phyloP scores from a whole-genome alignment of 2,113 vertebrate genomes.

The Dromas ardeola region DNA sequence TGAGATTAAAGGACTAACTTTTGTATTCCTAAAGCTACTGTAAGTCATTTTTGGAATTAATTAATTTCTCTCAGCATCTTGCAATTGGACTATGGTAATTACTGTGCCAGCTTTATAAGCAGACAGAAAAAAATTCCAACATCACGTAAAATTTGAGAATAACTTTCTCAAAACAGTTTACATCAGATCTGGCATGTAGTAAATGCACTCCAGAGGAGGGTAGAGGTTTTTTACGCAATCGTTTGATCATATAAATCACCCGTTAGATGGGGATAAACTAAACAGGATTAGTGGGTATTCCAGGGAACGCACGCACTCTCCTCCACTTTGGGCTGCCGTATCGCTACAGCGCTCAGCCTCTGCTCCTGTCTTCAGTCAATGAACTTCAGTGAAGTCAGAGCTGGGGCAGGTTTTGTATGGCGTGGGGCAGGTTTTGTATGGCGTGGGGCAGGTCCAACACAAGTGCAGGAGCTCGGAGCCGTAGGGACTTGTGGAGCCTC shows the following conservation, averaged over 20 bases:
- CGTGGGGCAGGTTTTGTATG: not conserved
- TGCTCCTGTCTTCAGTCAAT: not conserved
- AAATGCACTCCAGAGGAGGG: not conserved
- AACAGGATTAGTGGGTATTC: not conserved
- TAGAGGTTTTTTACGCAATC: not conserved
- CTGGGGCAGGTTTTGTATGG: not conserved
- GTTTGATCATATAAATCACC: not conserved
- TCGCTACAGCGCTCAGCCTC: not conserved
- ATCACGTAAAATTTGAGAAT: not conserved
- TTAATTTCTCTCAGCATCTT: not conserved
- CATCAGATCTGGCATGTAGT: not conserved
- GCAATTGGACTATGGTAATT: not conserved
- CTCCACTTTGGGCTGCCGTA: not conserved
- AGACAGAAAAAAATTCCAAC: not conserved
- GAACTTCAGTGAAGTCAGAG: not conserved
- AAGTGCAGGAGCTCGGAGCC: not conserved
- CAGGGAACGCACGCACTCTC: not conserved
- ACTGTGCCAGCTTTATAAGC: not conserved
- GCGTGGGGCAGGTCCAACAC: not conserved
- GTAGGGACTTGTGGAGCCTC: not conserved
- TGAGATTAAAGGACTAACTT: slow-evolving; percentile 4
- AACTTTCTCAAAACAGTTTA: not conserved
- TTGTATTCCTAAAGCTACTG: not conserved
- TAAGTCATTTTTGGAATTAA: not conserved
- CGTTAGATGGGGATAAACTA: not conserved